Conservation (phyloP, 1,140 invertebrate genomes). For the Drosophila ficusphila region DNA sequence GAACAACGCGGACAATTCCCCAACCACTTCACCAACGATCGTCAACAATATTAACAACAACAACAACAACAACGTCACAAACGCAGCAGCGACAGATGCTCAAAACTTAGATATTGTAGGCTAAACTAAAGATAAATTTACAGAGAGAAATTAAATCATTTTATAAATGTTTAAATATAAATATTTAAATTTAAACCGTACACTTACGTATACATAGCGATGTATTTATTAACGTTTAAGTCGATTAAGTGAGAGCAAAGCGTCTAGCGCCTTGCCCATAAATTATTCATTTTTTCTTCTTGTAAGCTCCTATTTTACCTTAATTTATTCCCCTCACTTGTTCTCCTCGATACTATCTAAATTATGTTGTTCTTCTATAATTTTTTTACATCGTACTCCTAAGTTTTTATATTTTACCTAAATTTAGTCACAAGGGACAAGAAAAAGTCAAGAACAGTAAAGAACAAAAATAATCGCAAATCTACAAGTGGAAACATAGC, state of each 20-base stretch:
- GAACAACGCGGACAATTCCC: conserved; percentile 35
- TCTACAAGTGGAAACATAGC: conserved; percentile 38
- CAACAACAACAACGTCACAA: conserved; percentile 44
- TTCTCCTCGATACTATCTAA: conserved; percentile 20
- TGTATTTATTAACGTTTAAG: conserved; percentile 52
- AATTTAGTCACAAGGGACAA: conserved; percentile 28
- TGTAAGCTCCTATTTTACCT: conserved; percentile 28
- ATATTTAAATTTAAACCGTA: conserved; percentile 50
- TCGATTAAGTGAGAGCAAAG: conserved; percentile 37
- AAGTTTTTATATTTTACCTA: conserved; percentile 27
- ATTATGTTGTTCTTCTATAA: conserved; percentile 19
- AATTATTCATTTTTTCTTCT: conserved; percentile 25
- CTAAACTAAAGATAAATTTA: conserved; percentile 64
- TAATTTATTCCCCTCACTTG: conserved; percentile 17
- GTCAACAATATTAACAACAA: conserved; percentile 47
- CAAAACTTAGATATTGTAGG: conserved; percentile 84
- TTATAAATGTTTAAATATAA: conserved; percentile 72
- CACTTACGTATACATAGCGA: conserved; percentile 43
- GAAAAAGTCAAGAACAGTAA: conserved; percentile 16
- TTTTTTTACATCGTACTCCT: conserved; percentile 7
- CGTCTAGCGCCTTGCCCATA: conserved; percentile 47
- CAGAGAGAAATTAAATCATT: conserved; percentile 47
- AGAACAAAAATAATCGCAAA: conserved; percentile 23
- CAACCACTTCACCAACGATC: conserved; percentile 47
- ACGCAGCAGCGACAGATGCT: conserved; percentile 82